Evolutionary conservation across 2,113 vertebrate species (phyloP).

Genomic region (Sciurus niger): DNA sequence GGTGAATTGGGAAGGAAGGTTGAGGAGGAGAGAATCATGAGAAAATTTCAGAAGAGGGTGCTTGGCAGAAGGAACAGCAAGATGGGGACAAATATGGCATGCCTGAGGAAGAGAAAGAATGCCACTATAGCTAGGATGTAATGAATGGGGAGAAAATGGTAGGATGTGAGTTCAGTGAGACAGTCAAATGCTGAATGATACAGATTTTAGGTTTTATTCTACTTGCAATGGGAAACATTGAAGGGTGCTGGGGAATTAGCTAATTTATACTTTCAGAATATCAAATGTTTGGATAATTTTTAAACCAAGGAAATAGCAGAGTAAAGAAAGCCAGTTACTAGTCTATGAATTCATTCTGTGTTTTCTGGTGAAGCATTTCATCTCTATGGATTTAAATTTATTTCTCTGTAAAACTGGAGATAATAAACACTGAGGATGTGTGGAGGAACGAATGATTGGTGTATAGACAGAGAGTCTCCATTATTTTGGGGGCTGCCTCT

Average conservation of each 20-base stretch:
- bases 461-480: neutral
- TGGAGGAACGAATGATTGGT: neutral
- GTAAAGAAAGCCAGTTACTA: neutral
- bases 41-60: neutral
- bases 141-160: neutral
- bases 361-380: constrained; percentile 1
- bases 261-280: neutral
- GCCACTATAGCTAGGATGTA: neutral
- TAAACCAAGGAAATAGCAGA: constrained; percentile 17
- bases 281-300: neutral
- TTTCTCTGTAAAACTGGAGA: neutral
- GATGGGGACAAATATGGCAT: neutral
- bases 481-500: neutral
- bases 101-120: neutral
- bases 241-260: neutral
- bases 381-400: neutral
- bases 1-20: neutral
- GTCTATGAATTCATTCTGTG: neutral
- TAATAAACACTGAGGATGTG: neutral
- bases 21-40: neutral
- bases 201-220: neutral
- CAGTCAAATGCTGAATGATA: neutral
- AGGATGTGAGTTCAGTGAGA: neutral
- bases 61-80: neutral
- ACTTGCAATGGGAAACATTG: neutral